phyloP scores from a whole-genome alignment of 2,888 invertebrate genomes.

The Panzeria rudis region DNA sequence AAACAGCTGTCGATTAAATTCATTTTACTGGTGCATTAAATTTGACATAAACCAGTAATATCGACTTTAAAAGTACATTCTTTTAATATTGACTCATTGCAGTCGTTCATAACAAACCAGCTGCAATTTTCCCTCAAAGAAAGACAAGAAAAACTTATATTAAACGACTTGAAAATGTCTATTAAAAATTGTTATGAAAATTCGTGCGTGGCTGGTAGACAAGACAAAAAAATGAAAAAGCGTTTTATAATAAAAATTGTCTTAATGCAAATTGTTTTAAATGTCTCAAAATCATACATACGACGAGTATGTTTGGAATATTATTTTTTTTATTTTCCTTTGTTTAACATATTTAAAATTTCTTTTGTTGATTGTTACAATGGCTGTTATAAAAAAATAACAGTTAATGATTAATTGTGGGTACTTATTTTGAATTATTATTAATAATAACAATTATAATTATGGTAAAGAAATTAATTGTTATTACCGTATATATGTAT shows the following conservation, averaged over 20 bases:
- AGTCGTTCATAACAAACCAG: constrained; percentile 35
- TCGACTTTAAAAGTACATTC: neutral
- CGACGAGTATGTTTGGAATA: neutral
- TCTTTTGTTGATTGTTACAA: constrained; percentile 41
- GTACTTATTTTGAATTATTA: constrained; percentile 39
- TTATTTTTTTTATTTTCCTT: constrained; percentile 8
- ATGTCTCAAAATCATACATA: neutral
- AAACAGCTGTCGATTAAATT: constrained; percentile 46
- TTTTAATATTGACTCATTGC: constrained; percentile 37
- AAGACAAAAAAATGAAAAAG: constrained; percentile 29
- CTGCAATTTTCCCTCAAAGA: constrained; percentile 27
- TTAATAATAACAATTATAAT: constrained; percentile 3
- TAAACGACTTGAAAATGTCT: constrained; percentile 53
- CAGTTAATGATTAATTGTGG: constrained; percentile 35
- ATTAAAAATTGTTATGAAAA: constrained; percentile 44
- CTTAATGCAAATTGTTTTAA: constrained; percentile 55
- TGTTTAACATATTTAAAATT: constrained; percentile 37
- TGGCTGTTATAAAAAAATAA: constrained; percentile 3
- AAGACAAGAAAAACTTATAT: constrained; percentile 25
- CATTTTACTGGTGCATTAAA: neutral
- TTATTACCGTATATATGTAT: neutral
- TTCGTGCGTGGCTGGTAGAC: constrained; percentile 34
- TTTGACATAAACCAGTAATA: constrained; percentile 47
- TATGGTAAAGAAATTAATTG: constrained; percentile 4
- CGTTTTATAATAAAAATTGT: constrained; percentile 29